phyloP scores from a whole-genome alignment of 2,113 vertebrate genomes.

The Crocuta crocuta region DNA sequence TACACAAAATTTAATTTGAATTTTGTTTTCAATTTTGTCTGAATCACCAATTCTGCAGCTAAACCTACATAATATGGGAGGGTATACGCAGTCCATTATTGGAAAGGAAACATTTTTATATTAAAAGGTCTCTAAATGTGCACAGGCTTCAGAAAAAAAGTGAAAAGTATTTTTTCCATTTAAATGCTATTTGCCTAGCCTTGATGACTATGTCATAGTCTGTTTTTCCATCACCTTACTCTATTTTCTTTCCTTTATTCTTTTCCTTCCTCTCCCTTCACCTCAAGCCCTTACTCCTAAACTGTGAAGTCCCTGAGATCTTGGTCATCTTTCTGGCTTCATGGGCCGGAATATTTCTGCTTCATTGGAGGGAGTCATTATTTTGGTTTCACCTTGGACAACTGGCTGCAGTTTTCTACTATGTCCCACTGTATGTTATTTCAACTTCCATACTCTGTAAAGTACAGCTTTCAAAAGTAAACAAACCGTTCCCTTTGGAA shows the following conservation, averaged over 20 bases:
- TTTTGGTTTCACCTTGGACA: neutral
- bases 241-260: neutral
- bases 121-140: neutral
- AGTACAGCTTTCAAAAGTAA: neutral
- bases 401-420: neutral
- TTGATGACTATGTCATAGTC: neutral
- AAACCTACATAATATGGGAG: neutral
- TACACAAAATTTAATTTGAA: slow-evolving; percentile 3
- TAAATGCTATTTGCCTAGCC: neutral
- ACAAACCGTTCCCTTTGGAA: neutral
- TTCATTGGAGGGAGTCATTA: neutral
- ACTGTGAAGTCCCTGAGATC: neutral
- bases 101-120: neutral
- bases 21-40: neutral
- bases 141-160: neutral
- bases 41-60: neutral
- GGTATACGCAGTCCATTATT: neutral
- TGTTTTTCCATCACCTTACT: neutral
- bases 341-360: neutral
- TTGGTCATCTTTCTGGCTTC: neutral
- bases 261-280: neutral
- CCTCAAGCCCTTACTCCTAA: neutral
- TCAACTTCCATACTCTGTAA: neutral
- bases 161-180: neutral
- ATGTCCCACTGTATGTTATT: neutral